Evolutionary conservation across 1,140 invertebrate genomes (phyloP), one percentile per base, ranked within the genome.

Genomic region (Solenopsis invicta): DNA sequence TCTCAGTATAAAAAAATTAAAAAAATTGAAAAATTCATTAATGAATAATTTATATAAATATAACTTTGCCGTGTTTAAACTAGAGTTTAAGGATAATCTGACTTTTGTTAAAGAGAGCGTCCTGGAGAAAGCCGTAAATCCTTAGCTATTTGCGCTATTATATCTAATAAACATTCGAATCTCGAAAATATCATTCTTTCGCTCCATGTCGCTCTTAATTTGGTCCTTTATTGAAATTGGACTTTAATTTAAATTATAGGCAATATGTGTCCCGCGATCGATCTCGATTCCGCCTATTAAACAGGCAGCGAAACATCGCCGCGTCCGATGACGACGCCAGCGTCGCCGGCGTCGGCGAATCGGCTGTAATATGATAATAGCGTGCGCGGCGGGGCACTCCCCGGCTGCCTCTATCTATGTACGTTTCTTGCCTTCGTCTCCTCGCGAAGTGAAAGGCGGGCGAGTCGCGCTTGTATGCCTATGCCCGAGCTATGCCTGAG

Each of bases 401-500:
- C 91, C 90, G 87, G 86, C 88, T 76, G 89, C 87, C 85, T 86
- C 89, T 90, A 89, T 92, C 92, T 91, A 88, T 71, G 88, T 90
- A 90, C 88, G 89, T 88, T 90, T 78, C 80, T 84, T 84, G 90
- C 92, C 93, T 92, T 94, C 93, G 93, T 94, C 94, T 94, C 93
- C 85, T 86, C 88, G 86, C 93, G 88, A 94, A 94, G 94, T 94
- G 94, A 95, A 94, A 95, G 94, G 94, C 94, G 94, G 94, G 94
- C 94, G 93, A 94, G 93, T 93, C 93, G 92, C 80, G 59, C 93
- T 91, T 92, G 93, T 88, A 88, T 89, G 91, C 89, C 92, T 91
- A 85, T 90, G 89, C 85, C 85, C 75, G 69, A 89, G 88, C 88
- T 89, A 89, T 89, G 89, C 88, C 77, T 61, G 64, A 87, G 93